Conservation (phyloP, 2,888 invertebrate genomes). For the Bursaphelenchus okinawaensis region DNA sequence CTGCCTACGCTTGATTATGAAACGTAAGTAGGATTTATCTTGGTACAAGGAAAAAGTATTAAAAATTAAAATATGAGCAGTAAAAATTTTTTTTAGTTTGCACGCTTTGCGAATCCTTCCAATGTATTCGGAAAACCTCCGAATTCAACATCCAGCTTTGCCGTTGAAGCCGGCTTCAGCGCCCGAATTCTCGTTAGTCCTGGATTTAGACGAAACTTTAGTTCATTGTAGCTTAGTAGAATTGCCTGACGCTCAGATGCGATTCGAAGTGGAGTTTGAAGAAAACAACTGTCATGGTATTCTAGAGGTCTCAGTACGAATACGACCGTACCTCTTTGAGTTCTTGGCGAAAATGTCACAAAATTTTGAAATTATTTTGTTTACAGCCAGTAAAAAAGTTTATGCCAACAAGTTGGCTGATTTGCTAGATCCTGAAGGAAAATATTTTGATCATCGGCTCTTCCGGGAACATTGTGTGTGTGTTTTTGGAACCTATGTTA, state of each 20-base stretch:
- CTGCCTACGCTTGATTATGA: slow-evolving; percentile 13
- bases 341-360: slow-evolving; percentile 82
- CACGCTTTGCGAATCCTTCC: slow-evolving; percentile 85
- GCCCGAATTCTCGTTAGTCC: slow-evolving; percentile 73
- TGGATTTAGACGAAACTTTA: slow-evolving; percentile 86
- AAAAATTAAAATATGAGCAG: no score
- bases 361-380: slow-evolving; percentile 83
- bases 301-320: slow-evolving; percentile 70
- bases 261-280: slow-evolving; percentile 67
- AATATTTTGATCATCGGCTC: slow-evolving; percentile 78
- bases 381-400: slow-evolving; percentile 89
- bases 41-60: no score
- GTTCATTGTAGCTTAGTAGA: slow-evolving; percentile 90
- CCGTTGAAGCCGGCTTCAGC: slow-evolving; percentile 85
- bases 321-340: slow-evolving; percentile 82
- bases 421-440: slow-evolving; percentile 78
- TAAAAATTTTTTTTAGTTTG: slow-evolving; percentile 63
- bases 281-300: slow-evolving; percentile 3
- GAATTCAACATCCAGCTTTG: slow-evolving; percentile 65
- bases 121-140: slow-evolving; percentile 73
- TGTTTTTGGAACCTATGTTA: slow-evolving; percentile 79
- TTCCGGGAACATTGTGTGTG: slow-evolving; percentile 92
- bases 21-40: no score
- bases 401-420: slow-evolving; percentile 89
- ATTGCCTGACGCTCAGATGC: slow-evolving; percentile 82